Evolutionary conservation across 2,888 invertebrate species (phyloP).

Genomic region (Byasa hedistus): DNA sequence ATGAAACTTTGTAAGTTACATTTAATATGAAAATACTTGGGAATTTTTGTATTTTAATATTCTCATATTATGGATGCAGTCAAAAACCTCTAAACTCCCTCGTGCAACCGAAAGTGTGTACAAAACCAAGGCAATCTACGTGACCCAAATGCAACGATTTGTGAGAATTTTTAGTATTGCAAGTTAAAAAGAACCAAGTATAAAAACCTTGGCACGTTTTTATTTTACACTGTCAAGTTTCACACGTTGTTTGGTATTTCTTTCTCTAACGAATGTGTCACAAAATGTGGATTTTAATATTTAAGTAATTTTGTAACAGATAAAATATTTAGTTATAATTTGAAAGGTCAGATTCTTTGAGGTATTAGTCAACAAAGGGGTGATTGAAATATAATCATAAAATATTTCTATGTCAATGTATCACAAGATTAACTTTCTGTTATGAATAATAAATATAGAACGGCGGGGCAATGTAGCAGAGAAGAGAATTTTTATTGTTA

Average conservation of each 20-base stretch:
- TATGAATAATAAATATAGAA: too few relatives aligned
- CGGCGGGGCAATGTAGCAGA: too few relatives aligned
- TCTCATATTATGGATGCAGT: slow-evolving; percentile 11
- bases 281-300: not conserved
- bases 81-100: slow-evolving; percentile 6
- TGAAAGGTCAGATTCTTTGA: too few relatives aligned
- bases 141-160: slow-evolving; percentile 24
- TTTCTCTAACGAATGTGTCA: not conserved
- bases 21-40: not conserved
- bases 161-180: slow-evolving; percentile 24
- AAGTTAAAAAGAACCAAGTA: slow-evolving; percentile 19
- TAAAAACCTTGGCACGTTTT: slow-evolving; percentile 24
- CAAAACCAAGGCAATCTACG: slow-evolving; percentile 27
- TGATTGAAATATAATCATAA: too few relatives aligned
- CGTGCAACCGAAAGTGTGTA: slow-evolving; percentile 19
- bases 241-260: slow-evolving; percentile 13
- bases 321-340: too few relatives aligned
- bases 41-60: slow-evolving; percentile 3
- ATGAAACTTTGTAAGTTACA: not conserved
- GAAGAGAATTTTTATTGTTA: too few relatives aligned
- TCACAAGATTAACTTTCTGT: too few relatives aligned
- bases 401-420: too few relatives aligned
- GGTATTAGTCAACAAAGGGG: too few relatives aligned
- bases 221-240: slow-evolving; percentile 16
- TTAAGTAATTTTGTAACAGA: too few relatives aligned